Base-by-base conservation (phyloP, 2,888 invertebrate genomes). In the Rhopalosiphum nymphaeae region DNA sequence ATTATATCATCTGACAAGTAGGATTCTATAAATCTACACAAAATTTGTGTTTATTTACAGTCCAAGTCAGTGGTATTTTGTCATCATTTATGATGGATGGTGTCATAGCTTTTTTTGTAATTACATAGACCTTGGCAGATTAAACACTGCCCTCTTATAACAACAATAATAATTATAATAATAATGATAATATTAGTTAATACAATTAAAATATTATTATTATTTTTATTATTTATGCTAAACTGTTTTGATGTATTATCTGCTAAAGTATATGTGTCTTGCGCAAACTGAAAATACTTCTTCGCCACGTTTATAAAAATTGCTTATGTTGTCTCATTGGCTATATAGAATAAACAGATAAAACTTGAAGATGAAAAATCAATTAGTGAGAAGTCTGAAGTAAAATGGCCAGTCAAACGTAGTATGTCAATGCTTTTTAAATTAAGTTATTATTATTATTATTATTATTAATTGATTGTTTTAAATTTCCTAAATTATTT, bases 281-380 rank as follows among this genome's bases (percentile, higher is more conserved):
- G 46, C 53, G n/a, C 44, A 67, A 78, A 89, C 93, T 93, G 93
- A 93, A 89, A 56, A 89, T 93, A 93, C 89, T 89, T 93, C 93
- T 89, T 93, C 89, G 89, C 84, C 36, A 10, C 89, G 89, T 84
- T 89, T 93, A 44, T 89, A 84, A 85, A 90, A 90, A 90, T 90
- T 94, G 93, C 90, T 94, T 94, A 89, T 93, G 90, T 94, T 94
- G 90, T 94, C 93, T 94, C 93, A 85, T 94, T 93, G 89, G 61
- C 25, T 90, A 90, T 86, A 94, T 57, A 94, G 93, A 94, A 61
- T 61, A 90, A 42, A 86, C 25, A 0, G 2, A 26, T 46, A 84
- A 93, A 84, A 46, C 4, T 3, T 36, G 86, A 53, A 7, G n/a
- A 42, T 21, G 57, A 57, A 29, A 90, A 57, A 87, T 29, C 49